A percentile compares a stretch with the other conserved stretches of the same genome.
Conservation (phyloP, 2,113 vertebrate genomes). For the Pagrus major region DNA sequence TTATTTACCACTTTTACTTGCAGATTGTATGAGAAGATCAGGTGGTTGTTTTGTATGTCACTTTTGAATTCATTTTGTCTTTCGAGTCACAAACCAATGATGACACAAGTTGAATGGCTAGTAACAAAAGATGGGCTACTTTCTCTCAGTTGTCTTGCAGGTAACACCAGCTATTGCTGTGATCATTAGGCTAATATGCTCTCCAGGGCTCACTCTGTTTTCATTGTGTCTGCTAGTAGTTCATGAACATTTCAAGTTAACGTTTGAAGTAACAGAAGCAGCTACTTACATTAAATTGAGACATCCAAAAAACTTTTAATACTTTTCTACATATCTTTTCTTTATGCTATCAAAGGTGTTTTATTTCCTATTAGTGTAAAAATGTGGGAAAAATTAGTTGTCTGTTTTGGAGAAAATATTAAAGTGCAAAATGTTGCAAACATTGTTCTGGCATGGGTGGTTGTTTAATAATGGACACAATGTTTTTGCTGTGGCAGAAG, state of each 20-base stretch:
- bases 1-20: slow-evolving; percentile 47
- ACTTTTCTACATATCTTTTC: slow-evolving; percentile 87
- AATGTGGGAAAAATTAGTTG: slow-evolving; percentile 83
- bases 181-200: slow-evolving; percentile 53
- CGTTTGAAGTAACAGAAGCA: slow-evolving; percentile 76
- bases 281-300: slow-evolving; percentile 79
- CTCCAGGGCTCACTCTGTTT: slow-evolving; percentile 68
- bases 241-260: slow-evolving; percentile 76
- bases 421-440: slow-evolving; percentile 85
- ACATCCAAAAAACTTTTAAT: slow-evolving; percentile 83
- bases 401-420: slow-evolving; percentile 87
- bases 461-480: slow-evolving; percentile 66
- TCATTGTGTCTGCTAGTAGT: slow-evolving; percentile 73
- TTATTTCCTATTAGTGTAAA: slow-evolving; percentile 85
- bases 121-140: slow-evolving; percentile 53
- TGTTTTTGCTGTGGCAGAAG: slow-evolving; percentile 19
- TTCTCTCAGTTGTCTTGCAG: slow-evolving; percentile 53
- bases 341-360: slow-evolving; percentile 83
- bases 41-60: slow-evolving; percentile 59
- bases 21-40: slow-evolving; percentile 50
- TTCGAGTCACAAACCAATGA: slow-evolving; percentile 50
- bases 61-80: slow-evolving; percentile 54
- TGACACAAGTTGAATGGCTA: slow-evolving; percentile 51
- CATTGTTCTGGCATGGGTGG: slow-evolving; percentile 66
- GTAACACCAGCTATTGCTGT: slow-evolving; percentile 59